These are phyloP conservation scores for Eristalinus aeneus DNA, from an alignment of 2,888 invertebrate genomes.

Conservation along the genomic window DNA sequence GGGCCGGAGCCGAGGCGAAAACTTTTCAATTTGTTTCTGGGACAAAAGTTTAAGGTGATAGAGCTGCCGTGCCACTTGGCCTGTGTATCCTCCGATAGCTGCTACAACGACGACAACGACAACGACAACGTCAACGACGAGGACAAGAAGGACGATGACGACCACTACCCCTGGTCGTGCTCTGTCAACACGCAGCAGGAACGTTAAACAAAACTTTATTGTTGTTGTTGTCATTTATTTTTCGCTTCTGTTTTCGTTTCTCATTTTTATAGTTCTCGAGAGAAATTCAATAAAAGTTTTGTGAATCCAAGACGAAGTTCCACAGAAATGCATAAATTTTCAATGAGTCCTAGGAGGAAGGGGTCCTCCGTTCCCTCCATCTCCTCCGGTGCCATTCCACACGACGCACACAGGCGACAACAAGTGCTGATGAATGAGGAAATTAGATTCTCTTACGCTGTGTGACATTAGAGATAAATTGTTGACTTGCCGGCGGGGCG, in stretches of 20 bases:
- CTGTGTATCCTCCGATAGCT: conserved; percentile 26
- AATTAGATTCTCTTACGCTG: conserved; percentile 43
- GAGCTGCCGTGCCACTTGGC: neutral
- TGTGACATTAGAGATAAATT: conserved; percentile 32
- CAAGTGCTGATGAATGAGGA: conserved; percentile 34
- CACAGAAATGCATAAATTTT: conserved; percentile 41
- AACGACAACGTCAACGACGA: neutral
- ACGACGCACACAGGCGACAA: neutral
- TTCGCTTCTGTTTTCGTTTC: conserved; percentile 4
- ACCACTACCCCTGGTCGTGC: neutral
- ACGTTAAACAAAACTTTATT: conserved; percentile 11
- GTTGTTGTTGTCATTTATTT: neutral
- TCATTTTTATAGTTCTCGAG: conserved; percentile 13
- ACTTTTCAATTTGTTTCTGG: conserved; percentile 50
- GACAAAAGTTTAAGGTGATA: conserved; percentile 48
- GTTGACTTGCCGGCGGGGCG: neutral
- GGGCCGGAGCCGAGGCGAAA: neutral
- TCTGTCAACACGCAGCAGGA: conserved; percentile 9
- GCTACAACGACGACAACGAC: neutral
- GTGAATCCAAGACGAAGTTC: conserved; percentile 12
- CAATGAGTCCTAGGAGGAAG: neutral
- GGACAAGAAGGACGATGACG: neutral
- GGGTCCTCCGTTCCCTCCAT: neutral
- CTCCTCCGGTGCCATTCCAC: neutral
- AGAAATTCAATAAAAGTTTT: conserved; percentile 55